phyloP scores from a whole-genome alignment of 2,113 vertebrate species.

The Lethenteron camtschaticum region DNA sequence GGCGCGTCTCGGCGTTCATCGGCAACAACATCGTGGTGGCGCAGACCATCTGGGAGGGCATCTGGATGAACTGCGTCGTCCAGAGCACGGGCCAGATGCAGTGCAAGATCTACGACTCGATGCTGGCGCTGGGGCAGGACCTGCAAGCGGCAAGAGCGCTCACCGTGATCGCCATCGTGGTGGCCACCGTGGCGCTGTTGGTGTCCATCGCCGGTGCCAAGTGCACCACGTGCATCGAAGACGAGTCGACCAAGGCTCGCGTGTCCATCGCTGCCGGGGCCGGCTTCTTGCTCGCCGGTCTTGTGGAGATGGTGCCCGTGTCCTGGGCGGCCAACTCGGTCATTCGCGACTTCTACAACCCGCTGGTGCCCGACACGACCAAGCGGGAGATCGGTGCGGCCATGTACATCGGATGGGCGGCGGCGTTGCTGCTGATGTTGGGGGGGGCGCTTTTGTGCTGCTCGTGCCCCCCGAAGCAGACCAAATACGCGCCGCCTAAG shows the following conservation, averaged over 20 bases:
- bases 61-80: conserved; percentile 78
- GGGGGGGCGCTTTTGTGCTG: conserved; percentile 64
- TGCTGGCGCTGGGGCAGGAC: conserved; percentile 22
- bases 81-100: conserved; percentile 69
- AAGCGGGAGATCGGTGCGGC: conserved; percentile 50
- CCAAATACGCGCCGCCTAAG: conserved; percentile 34
- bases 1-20: conserved; percentile 29
- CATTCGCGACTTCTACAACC: conserved; percentile 61
- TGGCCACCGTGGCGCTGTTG: conserved; percentile 41
- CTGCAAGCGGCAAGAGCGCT: conserved; percentile 32
- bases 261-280: conserved; percentile 46
- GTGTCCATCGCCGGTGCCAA: conserved; percentile 57
- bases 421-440: conserved; percentile 35
- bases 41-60: conserved; percentile 61
- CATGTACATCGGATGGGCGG: conserved; percentile 68
- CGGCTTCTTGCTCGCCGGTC: conserved; percentile 40
- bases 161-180: conserved; percentile 30
- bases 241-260: conserved; percentile 43
- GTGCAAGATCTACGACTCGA: conserved; percentile 44
- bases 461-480: conserved; percentile 49
- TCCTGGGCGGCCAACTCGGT: conserved; percentile 57
- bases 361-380: conserved; percentile 30
- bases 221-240: conserved; percentile 59
- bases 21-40: conserved; percentile 59
- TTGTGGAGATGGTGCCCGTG: conserved; percentile 48